Evolutionary conservation across 1,140 invertebrate species (phyloP).

Genomic region (Frieseomelitta varia): DNA sequence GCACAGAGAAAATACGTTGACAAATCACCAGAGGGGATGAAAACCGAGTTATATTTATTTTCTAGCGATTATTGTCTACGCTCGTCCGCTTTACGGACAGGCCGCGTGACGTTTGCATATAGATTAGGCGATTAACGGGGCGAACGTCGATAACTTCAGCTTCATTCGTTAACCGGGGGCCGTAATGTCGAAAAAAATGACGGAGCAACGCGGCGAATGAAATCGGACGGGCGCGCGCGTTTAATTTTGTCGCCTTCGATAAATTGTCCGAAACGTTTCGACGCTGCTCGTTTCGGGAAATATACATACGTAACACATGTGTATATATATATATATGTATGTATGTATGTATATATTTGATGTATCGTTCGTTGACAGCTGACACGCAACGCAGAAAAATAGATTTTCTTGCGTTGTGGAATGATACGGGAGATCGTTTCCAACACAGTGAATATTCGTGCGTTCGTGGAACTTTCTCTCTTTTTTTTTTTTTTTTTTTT

Average conservation of each 20-base stretch:
- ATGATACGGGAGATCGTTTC: neutral
- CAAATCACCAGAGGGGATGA: neutral
- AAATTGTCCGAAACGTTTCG: neutral
- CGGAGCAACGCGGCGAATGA: neutral
- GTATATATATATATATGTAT: too few relatives aligned
- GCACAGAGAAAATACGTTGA: neutral
- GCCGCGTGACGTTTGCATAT: conserved; percentile 25
- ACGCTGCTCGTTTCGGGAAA: neutral
- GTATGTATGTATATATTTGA: too few relatives aligned
- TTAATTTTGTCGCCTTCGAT: conserved; percentile 7
- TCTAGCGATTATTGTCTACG: conserved; percentile 30
- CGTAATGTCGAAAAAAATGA: conserved; percentile 1
- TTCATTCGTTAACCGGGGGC: conserved; percentile 7
- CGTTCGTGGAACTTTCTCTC: neutral
- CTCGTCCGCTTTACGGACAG: conserved; percentile 3
- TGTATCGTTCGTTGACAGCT: too few relatives aligned
- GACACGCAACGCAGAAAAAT: neutral
- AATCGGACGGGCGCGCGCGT: neutral
- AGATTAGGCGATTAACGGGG: conserved; percentile 37
- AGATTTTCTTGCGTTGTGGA: neutral
- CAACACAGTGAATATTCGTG: too few relatives aligned
- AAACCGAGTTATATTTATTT: conserved; percentile 25
- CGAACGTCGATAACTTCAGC: conserved; percentile 12
- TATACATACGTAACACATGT: neutral
- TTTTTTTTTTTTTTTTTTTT: too few relatives aligned